Evolutionary conservation across 2,797 vertebrate species (phyloP), one percentile per base, ranked within the genome.

Genomic region (Hafferia zeledoni): DNA sequence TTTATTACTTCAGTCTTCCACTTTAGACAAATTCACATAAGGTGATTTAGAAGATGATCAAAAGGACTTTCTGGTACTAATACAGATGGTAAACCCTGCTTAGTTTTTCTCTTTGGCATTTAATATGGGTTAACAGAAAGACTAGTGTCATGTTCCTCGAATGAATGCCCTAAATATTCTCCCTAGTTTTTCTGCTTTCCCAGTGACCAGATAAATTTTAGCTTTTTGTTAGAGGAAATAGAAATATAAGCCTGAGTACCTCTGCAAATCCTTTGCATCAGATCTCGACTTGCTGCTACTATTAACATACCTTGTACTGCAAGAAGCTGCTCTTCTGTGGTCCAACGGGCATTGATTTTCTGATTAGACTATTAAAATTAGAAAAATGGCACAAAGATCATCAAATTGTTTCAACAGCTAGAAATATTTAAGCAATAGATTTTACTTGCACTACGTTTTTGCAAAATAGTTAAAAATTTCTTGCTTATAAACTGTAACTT

Each of bases 331-430:
- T 99, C 99, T 96, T 99, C 99, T 94, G 99, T 99, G 72, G 99
- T 99, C 99, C 99, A 99, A 96, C 99, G 99, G 82, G 99, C 99
- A 96, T 99, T 99, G 95, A 99, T 98, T 98, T 99, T 99, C 98
- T 99, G 99, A 98, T 99, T 99, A 96, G 98, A 98, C 99, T 99
- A 97, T 83, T 95, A 98, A 97, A 98, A 97, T 97, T 74, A 98
- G 97, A 98, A 96, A 98, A 97, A 98, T 72, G 95, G 97, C 96
- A 98, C 94, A 96, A 96, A 97, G 96, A 97, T 98, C 94, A 97
- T 96, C 97, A 96, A 75, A 91, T 95, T 87, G 97, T 96, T 94
- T 94, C 88, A 96, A 97, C 52, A 86, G 53, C 27, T 78, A 30
- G 35, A 84, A 84, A 69, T 35, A 87, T 18, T 65, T 79, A 35